These are phyloP conservation scores for Archips xylosteana DNA, from an alignment of 2,888 invertebrate genomes.

Conservation along the genomic window DNA sequence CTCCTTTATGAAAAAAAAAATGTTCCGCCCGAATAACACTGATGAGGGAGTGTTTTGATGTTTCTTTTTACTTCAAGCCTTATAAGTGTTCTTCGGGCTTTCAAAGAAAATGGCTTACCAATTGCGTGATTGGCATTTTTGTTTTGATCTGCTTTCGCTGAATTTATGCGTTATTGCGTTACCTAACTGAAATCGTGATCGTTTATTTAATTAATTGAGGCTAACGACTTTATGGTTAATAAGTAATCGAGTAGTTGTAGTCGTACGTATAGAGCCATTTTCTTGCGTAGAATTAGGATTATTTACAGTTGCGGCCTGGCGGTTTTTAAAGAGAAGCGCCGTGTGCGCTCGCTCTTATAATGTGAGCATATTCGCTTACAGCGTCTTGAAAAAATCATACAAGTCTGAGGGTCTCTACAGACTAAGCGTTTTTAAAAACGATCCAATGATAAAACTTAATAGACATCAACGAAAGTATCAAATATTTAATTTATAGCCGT, in stretches of 20 bases:
- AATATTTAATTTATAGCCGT: neutral
- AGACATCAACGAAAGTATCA: neutral
- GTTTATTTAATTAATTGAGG: slow-evolving; percentile 8
- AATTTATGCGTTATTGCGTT: slow-evolving; percentile 13
- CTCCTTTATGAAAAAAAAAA: slow-evolving; percentile 39
- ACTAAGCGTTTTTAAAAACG: slow-evolving; percentile 3
- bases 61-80: slow-evolving; percentile 29
- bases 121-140: slow-evolving; percentile 30
- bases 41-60: slow-evolving; percentile 37
- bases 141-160: slow-evolving; percentile 28
- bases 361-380: slow-evolving; percentile 3
- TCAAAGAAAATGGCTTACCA: slow-evolving; percentile 35
- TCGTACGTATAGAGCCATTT: slow-evolving; percentile 31
- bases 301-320: slow-evolving; percentile 39
- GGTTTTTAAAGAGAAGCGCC: slow-evolving; percentile 52
- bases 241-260: neutral
- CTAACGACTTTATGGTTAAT: neutral
- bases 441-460: neutral
- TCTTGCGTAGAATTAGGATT: slow-evolving; percentile 37
- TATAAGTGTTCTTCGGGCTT: slow-evolving; percentile 40
- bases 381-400: slow-evolving; percentile 1
- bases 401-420: slow-evolving; percentile 29
- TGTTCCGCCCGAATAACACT: slow-evolving; percentile 41
- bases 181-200: neutral
- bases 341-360: slow-evolving; percentile 57